These are phyloP conservation scores for Buphagus erythrorhynchus DNA, from an alignment of 2,797 vertebrate genomes.

Conservation along the genomic window DNA sequence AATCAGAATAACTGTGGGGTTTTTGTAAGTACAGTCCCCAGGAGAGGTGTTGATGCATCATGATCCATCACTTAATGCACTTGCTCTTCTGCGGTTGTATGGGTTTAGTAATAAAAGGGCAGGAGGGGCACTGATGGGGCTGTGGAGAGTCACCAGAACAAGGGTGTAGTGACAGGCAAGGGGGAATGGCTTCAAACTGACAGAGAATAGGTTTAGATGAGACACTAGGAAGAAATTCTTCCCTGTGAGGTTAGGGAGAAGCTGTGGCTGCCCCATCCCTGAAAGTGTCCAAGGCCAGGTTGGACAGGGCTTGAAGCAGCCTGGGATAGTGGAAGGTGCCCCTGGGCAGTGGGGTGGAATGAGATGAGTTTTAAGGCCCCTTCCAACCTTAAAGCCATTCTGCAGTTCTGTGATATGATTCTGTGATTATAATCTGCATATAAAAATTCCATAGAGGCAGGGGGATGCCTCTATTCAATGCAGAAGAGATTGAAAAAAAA, in stretches of 20 bases:
- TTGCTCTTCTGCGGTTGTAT: not conserved
- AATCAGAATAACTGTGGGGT: not conserved
- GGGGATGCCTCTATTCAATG: not conserved
- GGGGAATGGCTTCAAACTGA: not conserved
- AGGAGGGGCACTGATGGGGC: too few relatives aligned
- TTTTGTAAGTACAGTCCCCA: not conserved
- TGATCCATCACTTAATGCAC: not conserved
- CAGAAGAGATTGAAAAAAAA: not conserved
- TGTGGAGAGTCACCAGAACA: not conserved
- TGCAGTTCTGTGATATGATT: not conserved
- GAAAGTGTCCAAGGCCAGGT: not conserved
- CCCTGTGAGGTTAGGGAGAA: not conserved
- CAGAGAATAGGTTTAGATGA: not conserved
- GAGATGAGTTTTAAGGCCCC: not conserved
- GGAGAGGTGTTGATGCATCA: not conserved
- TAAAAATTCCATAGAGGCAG: not conserved
- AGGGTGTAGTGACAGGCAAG: not conserved
- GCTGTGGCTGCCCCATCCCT: not conserved
- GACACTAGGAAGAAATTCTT: not conserved
- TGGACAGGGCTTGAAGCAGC: not conserved
- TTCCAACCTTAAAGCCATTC: not conserved
- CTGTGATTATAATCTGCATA: not conserved
- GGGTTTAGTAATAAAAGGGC: not conserved
- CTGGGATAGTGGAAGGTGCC: not conserved
- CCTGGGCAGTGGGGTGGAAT: not conserved